Evolutionary conservation across 2,888 invertebrate genomes (phyloP).

Genomic region (Drosophila barbarae): DNA sequence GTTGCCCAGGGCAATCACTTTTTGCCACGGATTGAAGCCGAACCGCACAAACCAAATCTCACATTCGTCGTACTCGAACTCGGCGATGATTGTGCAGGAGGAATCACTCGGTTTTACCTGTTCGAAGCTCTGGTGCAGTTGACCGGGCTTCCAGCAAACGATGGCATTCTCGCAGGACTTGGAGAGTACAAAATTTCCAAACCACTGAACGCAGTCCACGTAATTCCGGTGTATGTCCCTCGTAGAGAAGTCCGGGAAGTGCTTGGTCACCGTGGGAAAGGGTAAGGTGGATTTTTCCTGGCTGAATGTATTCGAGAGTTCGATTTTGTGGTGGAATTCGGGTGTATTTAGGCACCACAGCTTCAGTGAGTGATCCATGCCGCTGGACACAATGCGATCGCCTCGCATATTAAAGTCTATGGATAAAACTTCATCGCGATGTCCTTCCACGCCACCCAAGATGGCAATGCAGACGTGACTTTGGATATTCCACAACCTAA

Average conservation of each 20-base stretch:
- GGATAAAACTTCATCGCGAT: conserved; percentile 93
- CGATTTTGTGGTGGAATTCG: conserved; percentile 90
- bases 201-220: conserved; percentile 98
- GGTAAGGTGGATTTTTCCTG: conserved; percentile 88
- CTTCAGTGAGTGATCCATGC: conserved; percentile 99
- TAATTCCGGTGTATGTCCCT: conserved; percentile 98
- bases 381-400: conserved; percentile 94
- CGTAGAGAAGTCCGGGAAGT: conserved; percentile 97
- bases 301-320: conserved; percentile 90
- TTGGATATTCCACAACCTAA: conserved; percentile 96
- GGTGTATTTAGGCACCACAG: conserved; percentile 94
- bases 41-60: conserved; percentile 99
- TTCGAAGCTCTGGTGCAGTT: conserved; percentile 86
- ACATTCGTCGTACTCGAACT: conserved; percentile 96
- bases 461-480: conserved; percentile 96
- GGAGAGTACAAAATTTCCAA: conserved; percentile 95
- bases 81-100: conserved; percentile 90
- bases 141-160: conserved; percentile 98
- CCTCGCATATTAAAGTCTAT: conserved; percentile 92
- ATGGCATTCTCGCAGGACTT: conserved; percentile 99
- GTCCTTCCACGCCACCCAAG: conserved; percentile 98
- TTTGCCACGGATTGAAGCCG: conserved; percentile 94
- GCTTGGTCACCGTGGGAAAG: conserved; percentile 93
- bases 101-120: conserved; percentile 88
- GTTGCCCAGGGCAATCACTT: conserved; percentile 96